Percentiles rank a stretch among this genome's conserved stretches.
Conservation (phyloP, 1,140 invertebrate genomes). For the Microplitis demolitor region DNA sequence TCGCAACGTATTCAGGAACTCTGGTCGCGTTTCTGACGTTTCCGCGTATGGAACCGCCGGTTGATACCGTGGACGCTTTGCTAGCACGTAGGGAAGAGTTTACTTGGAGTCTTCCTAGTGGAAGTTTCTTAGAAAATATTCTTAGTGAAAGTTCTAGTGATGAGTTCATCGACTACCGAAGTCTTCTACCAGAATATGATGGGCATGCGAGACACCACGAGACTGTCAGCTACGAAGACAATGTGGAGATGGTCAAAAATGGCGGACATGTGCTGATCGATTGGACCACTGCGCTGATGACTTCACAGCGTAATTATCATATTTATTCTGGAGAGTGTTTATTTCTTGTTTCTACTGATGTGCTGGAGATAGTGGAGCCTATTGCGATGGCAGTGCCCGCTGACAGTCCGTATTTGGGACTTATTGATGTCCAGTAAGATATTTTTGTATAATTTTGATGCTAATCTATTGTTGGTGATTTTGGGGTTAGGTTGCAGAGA, state of each 20-base stretch:
- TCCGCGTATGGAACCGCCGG: constrained; percentile 79
- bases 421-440: constrained; percentile 67
- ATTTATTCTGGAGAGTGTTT: constrained; percentile 67
- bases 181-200: constrained; percentile 39
- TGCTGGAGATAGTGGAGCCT: constrained; percentile 76
- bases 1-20: constrained; percentile 92
- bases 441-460: no score
- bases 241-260: constrained; percentile 67
- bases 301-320: constrained; percentile 70
- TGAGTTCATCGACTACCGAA: constrained; percentile 49
- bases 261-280: constrained; percentile 79
- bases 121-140: constrained; percentile 75
- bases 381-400: constrained; percentile 75
- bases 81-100: constrained; percentile 66
- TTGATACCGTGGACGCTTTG: constrained; percentile 76
- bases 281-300: constrained; percentile 78
- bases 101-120: constrained; percentile 77
- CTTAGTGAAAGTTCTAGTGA: constrained; percentile 65
- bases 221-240: constrained; percentile 42
- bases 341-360: constrained; percentile 72
- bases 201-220: constrained; percentile 50
- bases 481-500: constrained; percentile 67
- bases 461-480: background rate
- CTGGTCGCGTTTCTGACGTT: constrained; percentile 93
- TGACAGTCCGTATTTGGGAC: constrained; percentile 74